phyloP scores from a whole-genome alignment of 1,140 invertebrate genomes.

The Scaptomyza montana region DNA sequence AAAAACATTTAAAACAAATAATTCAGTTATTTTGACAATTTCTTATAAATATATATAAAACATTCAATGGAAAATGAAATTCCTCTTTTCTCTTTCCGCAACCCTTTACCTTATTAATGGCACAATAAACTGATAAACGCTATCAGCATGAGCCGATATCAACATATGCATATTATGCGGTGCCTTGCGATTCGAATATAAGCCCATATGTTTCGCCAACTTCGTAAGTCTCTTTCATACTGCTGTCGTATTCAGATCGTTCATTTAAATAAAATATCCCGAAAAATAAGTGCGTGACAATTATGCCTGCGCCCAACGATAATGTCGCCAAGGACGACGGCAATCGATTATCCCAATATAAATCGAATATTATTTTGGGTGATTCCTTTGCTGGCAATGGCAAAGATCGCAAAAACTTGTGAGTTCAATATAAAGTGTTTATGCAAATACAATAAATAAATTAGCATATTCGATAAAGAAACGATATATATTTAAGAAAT shows the following conservation, averaged over 20 bases:
- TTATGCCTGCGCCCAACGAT: constrained; percentile 60
- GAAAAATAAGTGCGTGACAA: constrained; percentile 7
- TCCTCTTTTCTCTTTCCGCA: constrained; percentile 7
- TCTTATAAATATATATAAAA: not conserved
- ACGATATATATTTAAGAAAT: not conserved
- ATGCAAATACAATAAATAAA: not conserved
- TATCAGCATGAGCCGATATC: constrained; percentile 39
- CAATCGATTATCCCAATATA: constrained; percentile 60
- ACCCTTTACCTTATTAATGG: constrained; percentile 30
- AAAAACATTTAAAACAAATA: not conserved
- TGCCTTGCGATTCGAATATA: constrained; percentile 45
- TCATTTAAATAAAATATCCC: constrained; percentile 3
- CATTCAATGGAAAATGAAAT: constrained; percentile 9
- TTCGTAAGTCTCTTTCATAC: constrained; percentile 30
- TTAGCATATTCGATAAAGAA: not conserved
- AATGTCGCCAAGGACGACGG: constrained; percentile 65
- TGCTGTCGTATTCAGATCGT: constrained; percentile 34
- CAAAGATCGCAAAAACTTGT: constrained; percentile 64
- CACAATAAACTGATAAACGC: constrained; percentile 43
- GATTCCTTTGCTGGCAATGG: constrained; percentile 47
- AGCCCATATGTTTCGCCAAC: constrained; percentile 25
- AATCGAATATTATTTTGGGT: constrained; percentile 66
- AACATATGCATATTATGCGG: constrained; percentile 9
- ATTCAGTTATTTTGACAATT: not conserved
- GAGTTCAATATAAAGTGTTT: constrained; percentile 40